Percentiles rank a stretch among this genome's conserved stretches.
These are phyloP conservation scores for Cephus runcator DNA, from an alignment of 2,888 invertebrate species.

Conservation along the genomic window DNA sequence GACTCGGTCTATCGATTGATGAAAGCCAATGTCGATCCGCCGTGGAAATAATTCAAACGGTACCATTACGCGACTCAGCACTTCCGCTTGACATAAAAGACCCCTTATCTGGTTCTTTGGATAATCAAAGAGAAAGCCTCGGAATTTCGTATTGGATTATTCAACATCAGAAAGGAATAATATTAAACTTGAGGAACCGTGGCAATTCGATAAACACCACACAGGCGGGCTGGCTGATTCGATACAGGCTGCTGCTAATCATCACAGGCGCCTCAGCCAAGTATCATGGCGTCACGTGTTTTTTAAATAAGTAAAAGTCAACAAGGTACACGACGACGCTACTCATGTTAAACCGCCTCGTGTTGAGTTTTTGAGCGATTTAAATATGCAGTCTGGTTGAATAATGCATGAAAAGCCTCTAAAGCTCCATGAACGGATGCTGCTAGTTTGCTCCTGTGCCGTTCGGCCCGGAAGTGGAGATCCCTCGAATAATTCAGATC, in stretches of 20 bases:
- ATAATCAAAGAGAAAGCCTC: background rate
- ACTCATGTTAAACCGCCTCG: slow-evolving; percentile 44
- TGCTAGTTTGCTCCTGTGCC: background rate
- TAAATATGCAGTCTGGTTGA: slow-evolving; percentile 47
- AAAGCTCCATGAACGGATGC: slow-evolving; percentile 9
- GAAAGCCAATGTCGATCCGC: background rate
- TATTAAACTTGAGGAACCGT: too few relatives aligned
- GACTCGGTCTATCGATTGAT: background rate
- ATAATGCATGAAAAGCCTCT: slow-evolving; percentile 42
- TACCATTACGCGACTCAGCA: background rate
- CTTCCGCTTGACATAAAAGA: background rate
- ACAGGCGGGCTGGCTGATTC: too few relatives aligned
- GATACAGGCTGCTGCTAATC: too few relatives aligned
- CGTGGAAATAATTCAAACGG: background rate
- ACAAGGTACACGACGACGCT: slow-evolving; percentile 28
- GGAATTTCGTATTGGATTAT: too few relatives aligned
- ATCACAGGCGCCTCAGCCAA: too few relatives aligned
- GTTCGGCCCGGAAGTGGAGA: background rate
- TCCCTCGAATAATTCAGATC: background rate
- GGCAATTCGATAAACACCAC: too few relatives aligned
- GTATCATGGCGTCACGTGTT: too few relatives aligned
- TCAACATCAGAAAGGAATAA: too few relatives aligned
- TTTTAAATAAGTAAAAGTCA: background rate
- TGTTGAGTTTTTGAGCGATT: slow-evolving; percentile 37
- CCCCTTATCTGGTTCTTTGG: background rate